Evolutionary conservation across 2,797 vertebrate species (phyloP).

Genomic region (Anas acuta): DNA sequence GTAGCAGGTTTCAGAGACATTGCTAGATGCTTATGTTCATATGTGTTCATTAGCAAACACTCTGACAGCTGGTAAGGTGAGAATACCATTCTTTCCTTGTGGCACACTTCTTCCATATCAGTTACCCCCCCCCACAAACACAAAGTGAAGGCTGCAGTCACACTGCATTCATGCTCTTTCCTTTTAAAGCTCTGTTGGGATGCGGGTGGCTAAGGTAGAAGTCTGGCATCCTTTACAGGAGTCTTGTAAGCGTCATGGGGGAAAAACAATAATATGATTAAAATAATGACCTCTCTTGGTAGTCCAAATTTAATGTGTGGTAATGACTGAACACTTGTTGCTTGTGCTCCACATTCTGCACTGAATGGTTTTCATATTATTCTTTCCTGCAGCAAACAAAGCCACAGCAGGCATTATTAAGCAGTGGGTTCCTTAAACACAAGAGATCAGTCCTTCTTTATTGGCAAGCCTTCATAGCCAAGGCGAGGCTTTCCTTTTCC

Average conservation of each 20-base stretch:
- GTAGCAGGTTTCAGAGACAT: not conserved
- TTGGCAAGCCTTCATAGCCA: not conserved
- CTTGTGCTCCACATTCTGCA: not conserved
- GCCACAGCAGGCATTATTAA: not conserved
- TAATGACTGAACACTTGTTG: not conserved
- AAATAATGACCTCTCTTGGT: not conserved
- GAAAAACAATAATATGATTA: not conserved
- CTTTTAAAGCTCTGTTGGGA: not conserved
- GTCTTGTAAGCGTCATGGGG: not conserved
- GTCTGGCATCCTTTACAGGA: not conserved
- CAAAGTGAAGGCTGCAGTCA: not conserved
- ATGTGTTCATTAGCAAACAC: not conserved
- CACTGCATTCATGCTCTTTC: not conserved
- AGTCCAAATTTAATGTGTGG: not conserved
- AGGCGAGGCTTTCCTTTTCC: not conserved
- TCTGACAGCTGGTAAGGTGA: not conserved
- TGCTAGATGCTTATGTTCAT: not conserved
- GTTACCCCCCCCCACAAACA: not conserved
- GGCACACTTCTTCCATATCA: not conserved
- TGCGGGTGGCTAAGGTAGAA: not conserved
- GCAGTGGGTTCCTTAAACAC: not conserved
- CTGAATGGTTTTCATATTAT: not conserved
- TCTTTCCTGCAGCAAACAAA: fast-evolving
- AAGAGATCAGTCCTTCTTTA: not conserved
- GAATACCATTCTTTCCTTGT: not conserved